A percentile compares a stretch with the other conserved stretches of the same genome.
Conservation (phyloP, 2,888 invertebrate species). For the Spilarctia lutea region DNA sequence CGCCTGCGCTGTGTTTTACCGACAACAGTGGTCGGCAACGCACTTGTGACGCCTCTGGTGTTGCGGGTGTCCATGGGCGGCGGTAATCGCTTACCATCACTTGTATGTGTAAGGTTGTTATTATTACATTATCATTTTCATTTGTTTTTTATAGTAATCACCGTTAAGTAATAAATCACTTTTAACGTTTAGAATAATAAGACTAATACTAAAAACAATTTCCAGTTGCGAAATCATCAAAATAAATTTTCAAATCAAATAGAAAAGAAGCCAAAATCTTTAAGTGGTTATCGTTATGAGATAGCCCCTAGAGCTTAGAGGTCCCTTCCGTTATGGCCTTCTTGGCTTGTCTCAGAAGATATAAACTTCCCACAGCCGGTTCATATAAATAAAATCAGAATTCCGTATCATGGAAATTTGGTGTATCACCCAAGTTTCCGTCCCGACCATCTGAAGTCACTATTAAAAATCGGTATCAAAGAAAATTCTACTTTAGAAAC, state of each 20-base stretch:
- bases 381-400: conserved; percentile 24
- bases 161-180: neutral
- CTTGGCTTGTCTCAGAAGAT: conserved; percentile 17
- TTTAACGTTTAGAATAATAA: neutral
- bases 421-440: conserved; percentile 24
- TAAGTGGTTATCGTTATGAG: conserved; percentile 20
- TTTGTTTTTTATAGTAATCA: neutral
- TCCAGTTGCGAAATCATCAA: no score
- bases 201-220: no score
- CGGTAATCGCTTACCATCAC: no score
- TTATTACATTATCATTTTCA: neutral
- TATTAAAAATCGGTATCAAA: conserved; percentile 8
- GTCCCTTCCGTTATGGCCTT: conserved; percentile 18
- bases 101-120: neutral
- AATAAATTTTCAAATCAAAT: neutral
- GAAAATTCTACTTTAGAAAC: conserved; percentile 10
- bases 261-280: conserved; percentile 8
- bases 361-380: conserved; percentile 24
- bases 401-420: conserved; percentile 39
- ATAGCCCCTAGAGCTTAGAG: conserved; percentile 17
- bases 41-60: no score
- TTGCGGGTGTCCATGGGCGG: no score
- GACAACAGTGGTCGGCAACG: no score
- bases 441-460: conserved; percentile 17
- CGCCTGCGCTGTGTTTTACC: no score